phyloP scores from a whole-genome alignment of 2,888 invertebrate genomes.

The Horisme vitalbata region DNA sequence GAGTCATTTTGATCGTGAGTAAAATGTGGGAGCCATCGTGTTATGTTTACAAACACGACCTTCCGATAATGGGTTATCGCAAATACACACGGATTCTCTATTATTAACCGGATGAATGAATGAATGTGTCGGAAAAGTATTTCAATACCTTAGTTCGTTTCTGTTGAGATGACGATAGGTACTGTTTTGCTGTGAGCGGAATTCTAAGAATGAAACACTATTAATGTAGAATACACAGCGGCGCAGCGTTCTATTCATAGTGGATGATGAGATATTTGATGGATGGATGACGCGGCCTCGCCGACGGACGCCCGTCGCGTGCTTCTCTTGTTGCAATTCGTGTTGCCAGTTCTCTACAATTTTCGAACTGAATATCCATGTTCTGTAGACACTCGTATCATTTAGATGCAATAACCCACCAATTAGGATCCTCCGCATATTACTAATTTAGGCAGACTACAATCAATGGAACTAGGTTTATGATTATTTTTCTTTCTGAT shows the following conservation, averaged over 20 bases:
- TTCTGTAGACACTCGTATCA: too few relatives aligned
- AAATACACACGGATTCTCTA: slow-evolving; percentile 50
- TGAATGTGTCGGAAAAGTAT: slow-evolving; percentile 49
- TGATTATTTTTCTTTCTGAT: too few relatives aligned
- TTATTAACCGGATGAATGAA: slow-evolving; percentile 55
- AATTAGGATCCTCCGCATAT: too few relatives aligned
- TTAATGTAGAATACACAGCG: slow-evolving; percentile 39
- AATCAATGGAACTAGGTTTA: too few relatives aligned
- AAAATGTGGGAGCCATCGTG: slow-evolving; percentile 47
- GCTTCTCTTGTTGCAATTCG: slow-evolving; percentile 15
- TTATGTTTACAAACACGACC: slow-evolving; percentile 68
- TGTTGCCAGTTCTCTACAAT: slow-evolving; percentile 20
- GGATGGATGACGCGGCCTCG: slow-evolving; percentile 77
- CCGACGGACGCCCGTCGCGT: slow-evolving; percentile 38
- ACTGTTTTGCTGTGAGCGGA: slow-evolving; percentile 64
- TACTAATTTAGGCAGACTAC: too few relatives aligned
- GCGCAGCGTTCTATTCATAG: slow-evolving; percentile 69
- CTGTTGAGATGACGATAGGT: slow-evolving; percentile 48
- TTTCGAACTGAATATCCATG: too few relatives aligned
- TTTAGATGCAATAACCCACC: too few relatives aligned
- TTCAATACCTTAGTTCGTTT: slow-evolving; percentile 42
- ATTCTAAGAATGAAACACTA: slow-evolving; percentile 73
- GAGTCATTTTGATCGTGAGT: slow-evolving; percentile 46
- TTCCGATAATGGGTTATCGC: slow-evolving; percentile 65
- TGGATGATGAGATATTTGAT: slow-evolving; percentile 71